These are phyloP conservation scores for Paramormyrops kingsleyae DNA, from an alignment of 2,113 vertebrate genomes.

Conservation along the genomic window DNA sequence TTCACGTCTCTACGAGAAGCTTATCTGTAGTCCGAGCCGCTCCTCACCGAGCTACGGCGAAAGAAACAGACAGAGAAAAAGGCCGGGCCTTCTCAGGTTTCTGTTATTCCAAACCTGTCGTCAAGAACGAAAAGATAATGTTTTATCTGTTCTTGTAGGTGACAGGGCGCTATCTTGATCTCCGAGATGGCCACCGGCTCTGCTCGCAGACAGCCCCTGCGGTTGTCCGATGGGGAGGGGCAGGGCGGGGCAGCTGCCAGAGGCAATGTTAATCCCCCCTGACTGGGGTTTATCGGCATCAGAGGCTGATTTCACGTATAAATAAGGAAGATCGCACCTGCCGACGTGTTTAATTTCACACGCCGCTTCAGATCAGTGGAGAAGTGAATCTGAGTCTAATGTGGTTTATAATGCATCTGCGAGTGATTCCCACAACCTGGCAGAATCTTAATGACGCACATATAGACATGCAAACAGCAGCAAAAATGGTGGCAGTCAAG, in stretches of 20 bases:
- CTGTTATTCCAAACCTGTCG: slow-evolving; percentile 6
- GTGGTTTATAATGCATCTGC: slow-evolving; percentile 39
- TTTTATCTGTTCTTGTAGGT: slow-evolving; percentile 7
- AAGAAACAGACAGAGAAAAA: not conserved
- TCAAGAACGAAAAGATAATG: slow-evolving; percentile 13
- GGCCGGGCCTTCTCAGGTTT: not conserved
- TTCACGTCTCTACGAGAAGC: not conserved
- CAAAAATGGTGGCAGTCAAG: not conserved
- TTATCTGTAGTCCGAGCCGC: slow-evolving; percentile 10
- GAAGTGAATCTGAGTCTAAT: slow-evolving; percentile 53
- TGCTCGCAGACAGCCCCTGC: slow-evolving; percentile 1
- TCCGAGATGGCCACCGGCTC: not conserved
- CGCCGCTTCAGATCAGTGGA: slow-evolving; percentile 52
- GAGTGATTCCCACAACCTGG: slow-evolving; percentile 27
- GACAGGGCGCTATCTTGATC: not conserved
- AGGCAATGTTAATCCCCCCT: slow-evolving; percentile 38
- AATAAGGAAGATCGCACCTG: slow-evolving; percentile 44
- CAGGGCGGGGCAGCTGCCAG: not conserved
- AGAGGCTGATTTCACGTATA: slow-evolving; percentile 49
- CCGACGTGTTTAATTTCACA: slow-evolving; percentile 60
- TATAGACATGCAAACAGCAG: slow-evolving; percentile 9
- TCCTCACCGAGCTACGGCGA: slow-evolving; percentile 12
- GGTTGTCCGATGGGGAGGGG: not conserved
- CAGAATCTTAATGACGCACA: slow-evolving; percentile 24
- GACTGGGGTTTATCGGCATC: slow-evolving; percentile 53